Conservation (phyloP, 1,140 invertebrate species). For the Drosophila simulans region DNA sequence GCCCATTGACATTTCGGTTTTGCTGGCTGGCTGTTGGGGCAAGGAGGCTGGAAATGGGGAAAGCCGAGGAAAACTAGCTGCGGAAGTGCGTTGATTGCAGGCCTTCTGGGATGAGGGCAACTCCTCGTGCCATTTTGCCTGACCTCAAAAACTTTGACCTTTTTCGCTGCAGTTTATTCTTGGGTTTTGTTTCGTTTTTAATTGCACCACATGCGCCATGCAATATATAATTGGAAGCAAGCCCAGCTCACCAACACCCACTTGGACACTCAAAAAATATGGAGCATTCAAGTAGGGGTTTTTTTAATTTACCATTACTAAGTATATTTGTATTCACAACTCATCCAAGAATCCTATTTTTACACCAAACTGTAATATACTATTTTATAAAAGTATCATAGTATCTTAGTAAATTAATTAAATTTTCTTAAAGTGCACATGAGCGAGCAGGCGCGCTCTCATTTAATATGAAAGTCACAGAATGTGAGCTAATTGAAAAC, state of each 20-base stretch:
- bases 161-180: constrained; percentile 36
- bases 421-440: constrained; percentile 9
- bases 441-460: constrained; percentile 60
- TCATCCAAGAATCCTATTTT: not conserved
- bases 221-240: constrained; percentile 77
- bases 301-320: no score
- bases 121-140: constrained; percentile 63
- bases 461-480: constrained; percentile 83
- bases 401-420: not conserved
- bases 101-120: constrained; percentile 28
- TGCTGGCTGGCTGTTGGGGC: not conserved
- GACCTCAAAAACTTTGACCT: constrained; percentile 74
- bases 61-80: constrained; percentile 29
- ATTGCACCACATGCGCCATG: constrained; percentile 70
- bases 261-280: constrained; percentile 4
- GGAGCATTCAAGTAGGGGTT: no score
- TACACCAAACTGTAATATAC: not conserved
- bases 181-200: constrained; percentile 50
- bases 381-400: not conserved
- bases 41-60: not conserved
- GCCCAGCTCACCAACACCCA: constrained; percentile 39
- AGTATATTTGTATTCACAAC: no score
- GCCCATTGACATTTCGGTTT: constrained; percentile 49
- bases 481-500: constrained; percentile 84
- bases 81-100: constrained; percentile 78